phyloP scores from a whole-genome alignment of 2,888 invertebrate species.

The Euphydryas editha region DNA sequence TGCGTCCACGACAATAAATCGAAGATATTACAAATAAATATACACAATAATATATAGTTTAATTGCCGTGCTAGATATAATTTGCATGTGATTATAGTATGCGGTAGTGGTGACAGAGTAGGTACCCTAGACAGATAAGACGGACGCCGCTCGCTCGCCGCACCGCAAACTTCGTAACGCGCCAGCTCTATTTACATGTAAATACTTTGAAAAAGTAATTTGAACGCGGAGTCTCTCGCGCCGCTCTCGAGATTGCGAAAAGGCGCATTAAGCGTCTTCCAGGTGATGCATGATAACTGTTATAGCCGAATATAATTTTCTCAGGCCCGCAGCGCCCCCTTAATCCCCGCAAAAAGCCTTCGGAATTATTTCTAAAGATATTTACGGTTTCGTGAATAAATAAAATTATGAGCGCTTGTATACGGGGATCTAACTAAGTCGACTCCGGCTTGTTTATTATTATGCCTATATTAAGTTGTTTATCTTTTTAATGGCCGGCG shows the following conservation, averaged over 20 bases:
- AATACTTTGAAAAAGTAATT: slow-evolving; percentile 84
- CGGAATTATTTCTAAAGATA: slow-evolving; percentile 81
- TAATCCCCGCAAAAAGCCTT: slow-evolving; percentile 83
- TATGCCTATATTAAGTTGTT: slow-evolving; percentile 83
- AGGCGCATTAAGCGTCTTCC: slow-evolving; percentile 81
- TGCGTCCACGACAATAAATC: not conserved
- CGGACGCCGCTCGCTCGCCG: slow-evolving; percentile 49
- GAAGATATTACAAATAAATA: not conserved
- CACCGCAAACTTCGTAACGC: slow-evolving; percentile 63
- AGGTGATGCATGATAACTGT: slow-evolving; percentile 84
- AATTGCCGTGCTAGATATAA: not conserved
- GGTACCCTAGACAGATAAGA: slow-evolving; percentile 29
- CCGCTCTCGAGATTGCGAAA: slow-evolving; percentile 83
- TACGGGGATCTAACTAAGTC: slow-evolving; percentile 73
- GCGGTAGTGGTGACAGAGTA: not conserved
- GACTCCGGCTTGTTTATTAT: slow-evolving; percentile 76
- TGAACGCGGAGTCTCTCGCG: slow-evolving; percentile 71
- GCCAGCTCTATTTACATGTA: slow-evolving; percentile 81
- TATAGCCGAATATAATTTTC: slow-evolving; percentile 84
- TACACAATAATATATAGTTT: not conserved
- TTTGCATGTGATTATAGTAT: not conserved
- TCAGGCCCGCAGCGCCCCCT: slow-evolving; percentile 80
- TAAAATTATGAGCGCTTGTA: slow-evolving; percentile 79
- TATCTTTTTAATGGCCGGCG: slow-evolving; percentile 80
- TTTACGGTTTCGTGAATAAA: slow-evolving; percentile 83